Evolutionary conservation across 2,113 vertebrate genomes (phyloP), one percentile per base, ranked within the genome.

Genomic region (Lagenorhynchus albirostris): DNA sequence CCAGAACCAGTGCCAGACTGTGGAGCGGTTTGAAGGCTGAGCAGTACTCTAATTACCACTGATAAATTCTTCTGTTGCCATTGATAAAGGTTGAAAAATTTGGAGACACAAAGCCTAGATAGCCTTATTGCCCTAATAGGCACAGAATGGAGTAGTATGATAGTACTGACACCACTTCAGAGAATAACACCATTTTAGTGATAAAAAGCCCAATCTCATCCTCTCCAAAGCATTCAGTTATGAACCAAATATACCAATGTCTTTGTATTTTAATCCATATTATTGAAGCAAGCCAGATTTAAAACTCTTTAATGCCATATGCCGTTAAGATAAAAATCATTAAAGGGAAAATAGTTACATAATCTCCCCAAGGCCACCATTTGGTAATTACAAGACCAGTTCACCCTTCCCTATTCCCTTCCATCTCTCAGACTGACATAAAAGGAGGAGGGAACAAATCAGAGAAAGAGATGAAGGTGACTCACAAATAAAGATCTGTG

Each of bases 31-130:
- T 86, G 36, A 91, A 94, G 41, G 38, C 91, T 62, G 55, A 89
- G 44, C 5, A 80, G 12, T 25, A 47, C n/a, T 62, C 47, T 94
- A 73, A 91, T 53, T 3, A 5, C 25, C 67, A 14, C 62, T 65
- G 71, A 73, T 89, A 97, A 96, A 94, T 79, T 82, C 67, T 85
- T 38, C 89, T 83, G 53, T 83, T 15, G 6, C 25, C 53, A 41
- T 74, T 84, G 50, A 31, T 68, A 44, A 86, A 94, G 71, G 1
- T 1, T 83, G 63, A 80, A 81, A 86, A 9, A 20, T 60, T 33
- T 8, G 67, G 63, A 95, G 41, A 83, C 82, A 82, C 47, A 44
- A 85, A 86, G 76, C 58, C 71, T 67, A 55, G 38, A 68, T 3
- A 55, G 9, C 5, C 31, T 67, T 55, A 62, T 36, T 76, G 47